phyloP scores from a whole-genome alignment of 37 sponge, comb jelly and placozoan genomes.

The Cladorhizidae sp. region DNA sequence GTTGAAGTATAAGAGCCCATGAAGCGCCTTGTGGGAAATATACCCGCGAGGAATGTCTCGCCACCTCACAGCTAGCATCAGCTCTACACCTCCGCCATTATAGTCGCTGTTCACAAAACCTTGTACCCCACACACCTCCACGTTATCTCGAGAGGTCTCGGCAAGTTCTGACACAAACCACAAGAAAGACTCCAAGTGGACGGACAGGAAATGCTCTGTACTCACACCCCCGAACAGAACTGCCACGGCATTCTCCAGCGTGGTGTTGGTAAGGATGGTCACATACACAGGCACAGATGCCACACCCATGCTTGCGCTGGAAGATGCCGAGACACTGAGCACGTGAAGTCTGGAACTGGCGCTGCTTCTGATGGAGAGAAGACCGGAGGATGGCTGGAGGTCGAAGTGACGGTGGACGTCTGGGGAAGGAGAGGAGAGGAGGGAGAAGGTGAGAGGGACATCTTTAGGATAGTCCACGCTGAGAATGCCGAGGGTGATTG shows the following conservation, averaged over 20 bases:
- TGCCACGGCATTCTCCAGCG: conserved; percentile 30
- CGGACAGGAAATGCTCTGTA: not conserved
- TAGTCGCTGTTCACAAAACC: not conserved
- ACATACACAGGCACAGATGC: conserved; percentile 21
- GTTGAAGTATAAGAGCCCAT: not conserved
- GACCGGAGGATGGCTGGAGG: conserved; percentile 5
- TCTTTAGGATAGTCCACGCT: not conserved
- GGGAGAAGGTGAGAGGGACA: conserved; percentile 16
- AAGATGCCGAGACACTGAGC: conserved; percentile 13
- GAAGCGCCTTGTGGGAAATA: not conserved
- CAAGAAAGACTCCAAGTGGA: conserved; percentile 19
- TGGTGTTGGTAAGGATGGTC: conserved; percentile 15
- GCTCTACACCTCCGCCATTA: not conserved
- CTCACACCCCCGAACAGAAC: not conserved
- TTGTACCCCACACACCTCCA: conserved; percentile 23
- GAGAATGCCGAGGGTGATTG: not conserved
- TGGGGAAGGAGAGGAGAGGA: not conserved
- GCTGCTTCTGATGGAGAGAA: not conserved
- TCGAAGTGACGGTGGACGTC: conserved; percentile 1
- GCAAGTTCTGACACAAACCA: conserved; percentile 8
- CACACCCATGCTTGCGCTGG: not conserved
- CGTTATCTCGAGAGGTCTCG: not conserved
- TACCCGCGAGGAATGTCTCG: not conserved
- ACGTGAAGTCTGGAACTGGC: not conserved
- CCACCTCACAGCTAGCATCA: conserved; percentile 12